A percentile compares a stretch with the other conserved stretches of the same genome.
Conservation (phyloP, 2,797 vertebrate species). For the Chromis chromis region DNA sequence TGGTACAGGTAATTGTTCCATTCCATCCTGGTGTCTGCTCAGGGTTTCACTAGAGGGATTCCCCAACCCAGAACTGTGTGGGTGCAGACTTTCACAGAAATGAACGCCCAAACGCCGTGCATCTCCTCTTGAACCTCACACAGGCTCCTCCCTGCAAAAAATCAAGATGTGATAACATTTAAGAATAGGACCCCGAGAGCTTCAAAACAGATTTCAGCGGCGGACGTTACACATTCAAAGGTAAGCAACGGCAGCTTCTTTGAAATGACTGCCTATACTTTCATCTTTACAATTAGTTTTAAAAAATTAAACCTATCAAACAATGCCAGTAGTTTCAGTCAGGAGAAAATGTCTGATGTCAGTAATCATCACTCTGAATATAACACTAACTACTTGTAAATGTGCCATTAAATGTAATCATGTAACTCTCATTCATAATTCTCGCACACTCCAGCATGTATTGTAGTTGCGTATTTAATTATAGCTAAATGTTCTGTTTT, state of each 20-base stretch:
- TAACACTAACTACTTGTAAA: too few species aligned
- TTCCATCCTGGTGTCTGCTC: conserved; percentile 41
- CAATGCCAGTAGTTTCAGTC: background rate
- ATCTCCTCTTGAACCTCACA: conserved; percentile 52
- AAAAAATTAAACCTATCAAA: background rate
- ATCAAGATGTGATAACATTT: conserved; percentile 67
- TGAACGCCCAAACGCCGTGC: conserved; percentile 29
- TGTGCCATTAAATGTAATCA: too few species aligned
- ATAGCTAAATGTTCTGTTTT: background rate
- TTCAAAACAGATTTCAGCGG: conserved; percentile 57
- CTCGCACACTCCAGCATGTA: background rate
- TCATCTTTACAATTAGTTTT: background rate
- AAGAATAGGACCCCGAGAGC: conserved; percentile 62
- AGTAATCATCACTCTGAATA: background rate
- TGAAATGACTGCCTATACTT: background rate
- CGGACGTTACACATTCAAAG: conserved; percentile 60
- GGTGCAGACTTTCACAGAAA: conserved; percentile 78
- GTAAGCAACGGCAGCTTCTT: conserved; percentile 56
- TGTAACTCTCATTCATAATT: too few species aligned
- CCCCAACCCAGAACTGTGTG: conserved; percentile 70
- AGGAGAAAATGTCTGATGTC: background rate
- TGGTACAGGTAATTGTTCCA: conserved; percentile 73
- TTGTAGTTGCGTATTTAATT: background rate
- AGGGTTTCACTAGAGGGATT: conserved; percentile 79
- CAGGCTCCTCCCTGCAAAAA: conserved; percentile 74